Base-by-base conservation (phyloP, 2,113 vertebrate genomes). In the Hystrix cristata region DNA sequence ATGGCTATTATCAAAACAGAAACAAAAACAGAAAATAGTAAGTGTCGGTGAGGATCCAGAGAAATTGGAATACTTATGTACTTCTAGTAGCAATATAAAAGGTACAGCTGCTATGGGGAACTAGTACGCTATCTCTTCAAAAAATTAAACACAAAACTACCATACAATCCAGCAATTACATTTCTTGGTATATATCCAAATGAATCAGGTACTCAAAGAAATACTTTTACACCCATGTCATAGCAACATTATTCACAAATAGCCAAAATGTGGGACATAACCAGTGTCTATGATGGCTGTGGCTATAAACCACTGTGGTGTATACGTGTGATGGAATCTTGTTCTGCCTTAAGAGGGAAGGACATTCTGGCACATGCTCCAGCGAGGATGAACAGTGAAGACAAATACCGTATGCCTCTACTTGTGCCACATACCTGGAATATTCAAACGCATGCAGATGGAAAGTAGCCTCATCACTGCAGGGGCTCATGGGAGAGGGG, bases 91-190 rank as follows among this genome's bases (percentile, higher is more conserved):
- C 21, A 88, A 91, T 34, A 43, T n/a, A 48, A 87, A 95, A 84
- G 43, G 18, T 23, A 0, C 25, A 46, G 12, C 38, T 16, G 31
- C 43, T 62, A 9, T 69, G 27, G 46, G 79, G 72, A 90, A 67
- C 10, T 38, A 69, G 34, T 43, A 27, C 51, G 18, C 4, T 27
- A 19, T 5, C 51, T 67, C 23, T 27, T 57, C 62, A 72, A 76
- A 83, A 60, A 90, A n/a, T 46, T 79, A 80, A 88, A 90, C 81
- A 43, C 78, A 94, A 19, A 87, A 64, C 84, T 74, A 34, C 25
- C 0, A 14, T n/a, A 46, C 43, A 48, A 59, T 55, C 29, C 29
- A 80, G 16, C 25, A 92, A 31, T 87, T 87, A 5, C 0, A 7
- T 27, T 83, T 80, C 55, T 74, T 90, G 15, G 38, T 90, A 72